Evolutionary conservation across 92 coral and sea anemone species (phyloP).

Genomic region (Parazoanthus swiftii): DNA sequence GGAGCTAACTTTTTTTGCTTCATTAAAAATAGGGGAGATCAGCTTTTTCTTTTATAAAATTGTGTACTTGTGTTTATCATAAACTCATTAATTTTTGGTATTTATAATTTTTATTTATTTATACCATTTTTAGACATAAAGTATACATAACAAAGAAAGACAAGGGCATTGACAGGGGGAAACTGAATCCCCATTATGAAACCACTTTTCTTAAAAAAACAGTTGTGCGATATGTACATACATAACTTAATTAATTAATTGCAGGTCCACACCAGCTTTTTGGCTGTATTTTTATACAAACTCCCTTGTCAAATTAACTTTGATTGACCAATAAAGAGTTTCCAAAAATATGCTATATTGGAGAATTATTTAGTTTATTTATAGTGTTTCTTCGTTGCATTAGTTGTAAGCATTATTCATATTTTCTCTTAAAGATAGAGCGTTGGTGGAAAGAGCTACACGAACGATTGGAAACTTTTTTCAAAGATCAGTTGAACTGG

Average conservation of each 20-base stretch:
- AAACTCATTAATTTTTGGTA: too few relatives aligned
- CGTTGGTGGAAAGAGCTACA: constrained; percentile 54
- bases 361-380: not conserved
- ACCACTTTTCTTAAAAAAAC: constrained; percentile 2
- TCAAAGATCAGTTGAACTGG: constrained; percentile 55
- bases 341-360: constrained; percentile 8
- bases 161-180: constrained; percentile 16
- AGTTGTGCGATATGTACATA: not conserved
- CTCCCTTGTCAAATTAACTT: constrained; percentile 17
- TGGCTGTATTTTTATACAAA: not conserved
- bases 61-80: too few relatives aligned
- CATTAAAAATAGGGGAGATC: too few relatives aligned
- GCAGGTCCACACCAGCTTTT: constrained; percentile 18
- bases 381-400: constrained; percentile 3
- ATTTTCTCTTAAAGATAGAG: constrained; percentile 40
- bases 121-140: constrained; percentile 1
- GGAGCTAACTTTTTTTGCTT: too few relatives aligned
- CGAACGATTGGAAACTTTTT: constrained; percentile 44
- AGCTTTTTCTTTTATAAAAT: too few relatives aligned
- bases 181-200: constrained; percentile 18
- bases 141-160: not conserved
- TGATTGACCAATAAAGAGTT: constrained; percentile 4
- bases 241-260: constrained; percentile 11
- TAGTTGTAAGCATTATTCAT: constrained; percentile 1
- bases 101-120: too few relatives aligned